These are phyloP conservation scores for Anthopleura sola DNA, from an alignment of 64 coral and sea anemone genomes.

Conservation along the genomic window DNA sequence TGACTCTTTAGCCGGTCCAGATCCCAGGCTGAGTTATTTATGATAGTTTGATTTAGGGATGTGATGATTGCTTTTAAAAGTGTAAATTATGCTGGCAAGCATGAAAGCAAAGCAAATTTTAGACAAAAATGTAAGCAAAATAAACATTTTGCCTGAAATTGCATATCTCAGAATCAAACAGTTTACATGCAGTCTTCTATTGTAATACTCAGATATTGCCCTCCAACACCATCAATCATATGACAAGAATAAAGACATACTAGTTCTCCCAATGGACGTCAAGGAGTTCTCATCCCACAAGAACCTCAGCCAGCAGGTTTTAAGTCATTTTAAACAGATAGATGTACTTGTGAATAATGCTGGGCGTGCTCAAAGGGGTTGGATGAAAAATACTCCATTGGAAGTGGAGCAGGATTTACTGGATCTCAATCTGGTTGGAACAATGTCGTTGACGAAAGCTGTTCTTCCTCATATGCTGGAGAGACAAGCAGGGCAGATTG, in stretches of 20 bases:
- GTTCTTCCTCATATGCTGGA: conserved; percentile 78
- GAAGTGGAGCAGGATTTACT: conserved; percentile 51
- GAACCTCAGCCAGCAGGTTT: not conserved
- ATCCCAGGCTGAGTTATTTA: too few species aligned
- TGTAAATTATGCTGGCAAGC: too few species aligned
- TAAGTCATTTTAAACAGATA: not conserved
- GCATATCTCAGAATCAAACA: too few species aligned
- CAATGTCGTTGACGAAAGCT: conserved; percentile 83
- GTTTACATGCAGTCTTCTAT: too few species aligned
- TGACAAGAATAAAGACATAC: conserved; percentile 26
- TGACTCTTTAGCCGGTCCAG: too few species aligned
- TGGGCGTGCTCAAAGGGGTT: not conserved
- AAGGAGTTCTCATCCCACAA: conserved; percentile 38
- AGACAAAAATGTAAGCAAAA: too few species aligned
- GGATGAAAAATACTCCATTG: not conserved
- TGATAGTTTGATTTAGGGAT: too few species aligned
- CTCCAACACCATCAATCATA: not conserved
- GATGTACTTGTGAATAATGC: not conserved
- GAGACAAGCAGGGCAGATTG: conserved; percentile 64
- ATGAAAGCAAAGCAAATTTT: too few species aligned
- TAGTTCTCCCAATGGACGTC: conserved; percentile 60
- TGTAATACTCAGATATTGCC: too few species aligned
- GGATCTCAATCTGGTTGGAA: conserved; percentile 66
- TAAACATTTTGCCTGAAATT: too few species aligned
- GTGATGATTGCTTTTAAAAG: too few species aligned